Evolutionary conservation across 2,888 invertebrate species (phyloP).

Genomic region (Nemoura dubitans): DNA sequence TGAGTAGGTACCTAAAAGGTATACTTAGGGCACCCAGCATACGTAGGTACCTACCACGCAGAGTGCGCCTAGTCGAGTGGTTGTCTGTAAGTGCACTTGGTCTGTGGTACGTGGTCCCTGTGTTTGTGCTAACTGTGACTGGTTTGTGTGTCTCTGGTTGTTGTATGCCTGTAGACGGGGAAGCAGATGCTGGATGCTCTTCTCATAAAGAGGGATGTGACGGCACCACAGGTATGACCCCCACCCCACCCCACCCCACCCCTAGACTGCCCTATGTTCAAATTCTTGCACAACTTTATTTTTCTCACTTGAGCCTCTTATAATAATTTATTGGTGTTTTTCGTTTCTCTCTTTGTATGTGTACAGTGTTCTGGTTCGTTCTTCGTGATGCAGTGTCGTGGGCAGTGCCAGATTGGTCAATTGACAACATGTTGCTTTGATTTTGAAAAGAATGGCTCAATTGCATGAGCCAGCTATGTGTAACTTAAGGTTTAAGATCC

Average conservation of each 20-base stretch:
- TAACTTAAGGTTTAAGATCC: too few relatives aligned
- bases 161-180: constrained; percentile 59
- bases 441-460: too few relatives aligned
- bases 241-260: constrained; percentile 35
- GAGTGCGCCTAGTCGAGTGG: too few relatives aligned
- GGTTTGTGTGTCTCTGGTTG: constrained; percentile 47
- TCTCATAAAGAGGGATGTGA: constrained; percentile 94
- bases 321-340: not conserved
- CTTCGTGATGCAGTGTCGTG: not conserved
- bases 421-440: too few relatives aligned
- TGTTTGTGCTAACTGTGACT: constrained; percentile 57
- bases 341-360: constrained; percentile 7
- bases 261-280: not conserved
- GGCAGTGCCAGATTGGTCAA: not conserved
- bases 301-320: not conserved
- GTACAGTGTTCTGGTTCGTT: not conserved
- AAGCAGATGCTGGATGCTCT: constrained; percentile 84
- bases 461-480: too few relatives aligned
- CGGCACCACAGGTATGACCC: constrained; percentile 81
- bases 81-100: too few relatives aligned
- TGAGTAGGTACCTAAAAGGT: too few relatives aligned
- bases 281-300: not conserved
- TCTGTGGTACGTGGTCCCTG: not conserved
- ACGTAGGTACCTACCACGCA: too few relatives aligned
- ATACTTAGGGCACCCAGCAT: too few relatives aligned